A percentile compares a stretch with the other conserved stretches of the same genome.
Conservation (phyloP, 1,140 invertebrate species). For the Drosophila takahashii region DNA sequence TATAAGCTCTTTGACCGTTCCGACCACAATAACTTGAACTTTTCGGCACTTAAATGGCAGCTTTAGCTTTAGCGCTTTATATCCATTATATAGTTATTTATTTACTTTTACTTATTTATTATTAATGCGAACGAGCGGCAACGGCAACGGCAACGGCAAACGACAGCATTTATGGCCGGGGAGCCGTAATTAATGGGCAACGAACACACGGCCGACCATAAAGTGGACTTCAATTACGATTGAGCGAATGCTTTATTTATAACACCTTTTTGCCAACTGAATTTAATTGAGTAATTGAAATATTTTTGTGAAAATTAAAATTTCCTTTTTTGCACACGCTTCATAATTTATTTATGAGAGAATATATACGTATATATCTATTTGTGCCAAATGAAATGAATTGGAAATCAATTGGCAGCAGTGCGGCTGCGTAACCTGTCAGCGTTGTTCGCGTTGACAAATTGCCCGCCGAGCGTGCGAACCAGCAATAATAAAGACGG, state of each 20-base stretch:
- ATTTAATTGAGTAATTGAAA: conserved; percentile 80
- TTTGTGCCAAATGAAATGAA: conserved; percentile 36
- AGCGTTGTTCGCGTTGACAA: conserved; percentile 63
- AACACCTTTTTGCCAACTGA: conserved; percentile 60
- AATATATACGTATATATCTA: not conserved
- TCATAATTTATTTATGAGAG: conserved; percentile 59
- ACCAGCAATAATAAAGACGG: conserved; percentile 39
- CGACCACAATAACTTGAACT: conserved; percentile 65
- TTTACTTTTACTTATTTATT: conserved; percentile 66
- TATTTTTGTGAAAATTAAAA: conserved; percentile 62
- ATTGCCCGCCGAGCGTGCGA: conserved; percentile 69
- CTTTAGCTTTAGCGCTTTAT: conserved; percentile 62
- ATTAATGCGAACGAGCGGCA: conserved; percentile 56
- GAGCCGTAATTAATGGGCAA: conserved; percentile 67
- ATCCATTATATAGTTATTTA: conserved; percentile 61
- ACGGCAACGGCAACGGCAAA: conserved; percentile 16
- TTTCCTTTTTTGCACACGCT: conserved; percentile 63
- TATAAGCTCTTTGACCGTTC: conserved; percentile 56
- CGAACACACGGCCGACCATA: conserved; percentile 58
- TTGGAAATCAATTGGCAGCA: conserved; percentile 50
- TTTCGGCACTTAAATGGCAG: conserved; percentile 59
- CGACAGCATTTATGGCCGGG: conserved; percentile 38
- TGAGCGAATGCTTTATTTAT: conserved; percentile 56
- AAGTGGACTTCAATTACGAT: conserved; percentile 68
- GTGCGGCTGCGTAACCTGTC: conserved; percentile 78